Evolutionary conservation across 2,113 vertebrate genomes (phyloP), one percentile per base, ranked within the genome.

Genomic region (Anser cygnoides): DNA sequence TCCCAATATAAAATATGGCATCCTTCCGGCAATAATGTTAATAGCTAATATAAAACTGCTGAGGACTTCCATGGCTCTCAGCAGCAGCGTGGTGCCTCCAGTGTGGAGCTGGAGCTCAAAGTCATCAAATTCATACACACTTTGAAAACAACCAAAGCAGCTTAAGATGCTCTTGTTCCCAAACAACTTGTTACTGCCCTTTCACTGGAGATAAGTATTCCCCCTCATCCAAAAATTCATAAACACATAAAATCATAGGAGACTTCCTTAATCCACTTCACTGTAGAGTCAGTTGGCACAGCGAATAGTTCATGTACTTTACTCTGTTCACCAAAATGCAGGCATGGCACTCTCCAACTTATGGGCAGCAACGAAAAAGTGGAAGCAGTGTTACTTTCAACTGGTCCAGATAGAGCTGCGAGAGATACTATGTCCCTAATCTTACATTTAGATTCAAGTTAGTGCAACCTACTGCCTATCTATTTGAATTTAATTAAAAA

Each of bases 401-500:
- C 25, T 43, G 44, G 77, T 67, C n/a, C 35, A 80, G 50, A 25
- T 3, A 55, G 41, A 26, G 62, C 58, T 84, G 29, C 61, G 80
- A 61, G 80, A 80, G 41, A 89, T 22, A 70, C 29, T 68, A 35
- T 52, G 28, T 33, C 35, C 46, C 52, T 74, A 71, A 70, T 46
- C 46, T 78, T 84, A 81, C 52, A 67, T 71, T 85, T 65, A 76
- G 54, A 94, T 83, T 88, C 37, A n/a, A 11, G 37, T 49, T 81
- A 58, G 13, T 49, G 37, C 35, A 84, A 90, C 61, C 76, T 57
- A 84, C 28, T 5, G 11, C 13, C 35, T 63, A 62, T 10, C 33
- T 54, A 72, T 84, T 31, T 93, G 46, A 86, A 94, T 77, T 83
- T 85, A 84, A 97, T 79, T 74, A 59, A 75, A 88, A 52, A 81